Conservation (phyloP, 2,888 invertebrate genomes). For the Phengaris arion region DNA sequence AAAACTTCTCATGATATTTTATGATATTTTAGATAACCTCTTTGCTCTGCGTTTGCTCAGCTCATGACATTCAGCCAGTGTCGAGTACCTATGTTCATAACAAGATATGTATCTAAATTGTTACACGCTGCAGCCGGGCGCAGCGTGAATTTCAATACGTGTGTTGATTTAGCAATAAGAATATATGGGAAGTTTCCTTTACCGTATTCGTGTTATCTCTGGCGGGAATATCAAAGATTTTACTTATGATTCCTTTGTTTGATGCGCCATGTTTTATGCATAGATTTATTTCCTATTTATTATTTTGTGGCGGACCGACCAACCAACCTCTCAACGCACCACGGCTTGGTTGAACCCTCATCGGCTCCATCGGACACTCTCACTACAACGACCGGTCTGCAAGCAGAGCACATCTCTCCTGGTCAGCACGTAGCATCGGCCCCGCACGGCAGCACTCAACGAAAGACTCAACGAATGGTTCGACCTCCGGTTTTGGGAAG, state of each 20-base stretch:
- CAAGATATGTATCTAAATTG: slow-evolving; percentile 24
- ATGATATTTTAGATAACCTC: neutral
- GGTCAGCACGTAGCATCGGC: too few relatives aligned
- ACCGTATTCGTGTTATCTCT: slow-evolving; percentile 12
- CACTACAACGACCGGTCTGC: too few relatives aligned
- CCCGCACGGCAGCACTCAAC: too few relatives aligned
- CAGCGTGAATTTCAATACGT: slow-evolving; percentile 25
- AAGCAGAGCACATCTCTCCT: too few relatives aligned
- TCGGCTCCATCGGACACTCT: too few relatives aligned
- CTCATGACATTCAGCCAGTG: neutral
- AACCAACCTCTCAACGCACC: too few relatives aligned
- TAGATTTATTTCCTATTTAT: neutral
- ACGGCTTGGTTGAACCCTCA: too few relatives aligned
- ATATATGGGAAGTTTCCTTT: slow-evolving; percentile 17
- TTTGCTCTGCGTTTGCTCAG: neutral
- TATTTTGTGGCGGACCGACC: too few relatives aligned
- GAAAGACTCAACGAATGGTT: too few relatives aligned
- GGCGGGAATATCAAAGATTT: slow-evolving; percentile 18
- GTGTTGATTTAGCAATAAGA: slow-evolving; percentile 27
- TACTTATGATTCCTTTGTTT: slow-evolving; percentile 13
- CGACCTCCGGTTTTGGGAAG: too few relatives aligned
- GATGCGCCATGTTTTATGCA: slow-evolving; percentile 3
- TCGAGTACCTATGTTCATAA: neutral
- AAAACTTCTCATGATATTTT: neutral
- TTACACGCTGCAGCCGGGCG: slow-evolving; percentile 1